phyloP scores from a whole-genome alignment of 2,113 vertebrate species.

The Narcine bancroftii region DNA sequence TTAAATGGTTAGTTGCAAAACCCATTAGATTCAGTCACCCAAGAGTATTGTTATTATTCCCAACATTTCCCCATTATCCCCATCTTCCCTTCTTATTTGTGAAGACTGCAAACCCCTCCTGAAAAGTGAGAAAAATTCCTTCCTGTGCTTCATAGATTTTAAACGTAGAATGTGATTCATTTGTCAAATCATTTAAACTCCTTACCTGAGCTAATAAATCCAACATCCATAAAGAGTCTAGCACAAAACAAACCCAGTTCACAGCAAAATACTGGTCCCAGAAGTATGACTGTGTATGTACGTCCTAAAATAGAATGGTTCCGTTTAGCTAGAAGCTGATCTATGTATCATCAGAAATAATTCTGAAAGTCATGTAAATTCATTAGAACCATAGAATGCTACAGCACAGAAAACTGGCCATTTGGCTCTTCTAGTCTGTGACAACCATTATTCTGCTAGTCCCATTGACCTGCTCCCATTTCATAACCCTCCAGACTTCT shows the following conservation, averaged over 20 bases:
- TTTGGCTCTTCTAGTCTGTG: no score
- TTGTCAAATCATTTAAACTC: background rate
- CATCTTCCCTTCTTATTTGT: background rate
- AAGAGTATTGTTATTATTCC: background rate
- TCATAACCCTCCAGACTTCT: no score
- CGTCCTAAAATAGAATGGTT: constrained; percentile 17
- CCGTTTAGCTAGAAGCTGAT: background rate
- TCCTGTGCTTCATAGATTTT: background rate
- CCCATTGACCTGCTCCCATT: no score
- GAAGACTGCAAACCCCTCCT: background rate
- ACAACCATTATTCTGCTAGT: no score
- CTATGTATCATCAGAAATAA: no score
- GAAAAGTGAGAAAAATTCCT: background rate
- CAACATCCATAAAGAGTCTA: constrained; percentile 81
- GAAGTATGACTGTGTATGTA: constrained; percentile 55
- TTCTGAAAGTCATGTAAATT: background rate
- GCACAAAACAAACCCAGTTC: constrained; percentile 69
- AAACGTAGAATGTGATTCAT: background rate
- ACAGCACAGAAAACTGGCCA: no score
- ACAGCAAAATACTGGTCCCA: constrained; percentile 75
- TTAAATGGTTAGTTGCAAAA: background rate
- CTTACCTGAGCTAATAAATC: constrained; percentile 70
- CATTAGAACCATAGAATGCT: no score
- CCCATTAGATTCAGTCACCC: no score
- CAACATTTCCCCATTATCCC: background rate